Evolutionary conservation across 2,113 vertebrate genomes (phyloP).

Genomic region (Riparia riparia): DNA sequence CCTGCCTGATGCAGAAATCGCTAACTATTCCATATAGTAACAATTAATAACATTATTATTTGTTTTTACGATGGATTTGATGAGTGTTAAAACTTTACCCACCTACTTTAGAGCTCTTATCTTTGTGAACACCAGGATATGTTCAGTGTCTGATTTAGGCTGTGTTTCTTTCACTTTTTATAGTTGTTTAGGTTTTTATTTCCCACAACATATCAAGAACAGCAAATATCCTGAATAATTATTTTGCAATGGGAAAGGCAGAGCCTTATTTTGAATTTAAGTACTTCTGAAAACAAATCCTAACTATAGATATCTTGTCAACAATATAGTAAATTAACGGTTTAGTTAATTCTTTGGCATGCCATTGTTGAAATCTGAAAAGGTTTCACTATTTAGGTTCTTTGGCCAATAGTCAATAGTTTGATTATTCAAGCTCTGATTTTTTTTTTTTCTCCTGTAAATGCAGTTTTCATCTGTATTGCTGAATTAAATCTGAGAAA

Average conservation of each 20-base stretch:
- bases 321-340: background rate
- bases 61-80: background rate
- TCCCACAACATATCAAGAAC: background rate
- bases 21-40: background rate
- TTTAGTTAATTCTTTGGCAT: background rate
- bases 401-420: background rate
- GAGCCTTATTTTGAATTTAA: background rate
- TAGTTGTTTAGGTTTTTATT: background rate
- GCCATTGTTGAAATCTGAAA: background rate
- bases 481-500: background rate
- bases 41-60: background rate
- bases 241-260: background rate
- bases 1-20: background rate
- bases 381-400: background rate
- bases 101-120: background rate
- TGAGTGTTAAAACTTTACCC: background rate
- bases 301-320: background rate
- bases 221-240: background rate
- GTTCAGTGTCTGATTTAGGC: background rate
- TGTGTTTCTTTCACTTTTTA: background rate
- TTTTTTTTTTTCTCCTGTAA: background rate
- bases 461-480: background rate
- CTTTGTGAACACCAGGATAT: background rate
- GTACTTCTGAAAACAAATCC: background rate
- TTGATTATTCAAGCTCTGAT: background rate